Percentiles rank a stretch among this genome's conserved stretches.
Conservation (phyloP, 2,797 vertebrate genomes). For the Phoxinus dragarum region DNA sequence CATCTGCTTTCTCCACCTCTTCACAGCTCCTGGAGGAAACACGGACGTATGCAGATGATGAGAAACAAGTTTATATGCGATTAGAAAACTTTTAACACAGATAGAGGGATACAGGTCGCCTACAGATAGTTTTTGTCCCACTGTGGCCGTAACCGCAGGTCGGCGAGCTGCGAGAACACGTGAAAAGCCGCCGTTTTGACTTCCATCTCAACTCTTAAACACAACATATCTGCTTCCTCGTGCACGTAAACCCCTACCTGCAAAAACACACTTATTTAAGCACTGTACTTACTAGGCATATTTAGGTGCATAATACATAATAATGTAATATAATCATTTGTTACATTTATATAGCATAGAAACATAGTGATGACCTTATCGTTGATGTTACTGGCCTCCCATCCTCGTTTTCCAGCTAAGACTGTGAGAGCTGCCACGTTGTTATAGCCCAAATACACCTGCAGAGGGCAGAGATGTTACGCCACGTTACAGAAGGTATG, state of each 20-base stretch:
- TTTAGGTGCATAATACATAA: background rate
- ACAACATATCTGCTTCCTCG: conserved; percentile 91
- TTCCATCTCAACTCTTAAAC: conserved; percentile 88
- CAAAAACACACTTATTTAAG: conserved; percentile 16
- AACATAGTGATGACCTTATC: background rate
- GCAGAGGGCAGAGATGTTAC: conserved; percentile 24
- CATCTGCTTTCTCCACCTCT: conserved; percentile 87
- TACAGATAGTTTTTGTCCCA: conserved; percentile 88
- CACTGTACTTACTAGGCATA: background rate
- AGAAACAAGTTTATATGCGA: background rate
- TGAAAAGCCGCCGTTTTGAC: conserved; percentile 78
- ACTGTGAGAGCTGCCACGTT: conserved; percentile 93
- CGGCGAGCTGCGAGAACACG: conserved; percentile 88
- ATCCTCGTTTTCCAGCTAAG: conserved; percentile 88
- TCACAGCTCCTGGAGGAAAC: conserved; percentile 80
- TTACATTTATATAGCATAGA: background rate
- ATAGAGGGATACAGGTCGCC: conserved; percentile 70
- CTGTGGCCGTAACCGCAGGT: conserved; percentile 84
- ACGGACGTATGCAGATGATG: background rate
- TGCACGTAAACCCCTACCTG: conserved; percentile 89
- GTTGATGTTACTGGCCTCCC: conserved; percentile 35
- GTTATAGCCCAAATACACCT: conserved; percentile 98
- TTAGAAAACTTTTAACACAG: conserved; percentile 52
- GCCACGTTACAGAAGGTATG: background rate
- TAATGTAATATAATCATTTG: background rate